Evolutionary conservation across 2,888 invertebrate species (phyloP).

Genomic region (Caenorhabditis panamensis): DNA sequence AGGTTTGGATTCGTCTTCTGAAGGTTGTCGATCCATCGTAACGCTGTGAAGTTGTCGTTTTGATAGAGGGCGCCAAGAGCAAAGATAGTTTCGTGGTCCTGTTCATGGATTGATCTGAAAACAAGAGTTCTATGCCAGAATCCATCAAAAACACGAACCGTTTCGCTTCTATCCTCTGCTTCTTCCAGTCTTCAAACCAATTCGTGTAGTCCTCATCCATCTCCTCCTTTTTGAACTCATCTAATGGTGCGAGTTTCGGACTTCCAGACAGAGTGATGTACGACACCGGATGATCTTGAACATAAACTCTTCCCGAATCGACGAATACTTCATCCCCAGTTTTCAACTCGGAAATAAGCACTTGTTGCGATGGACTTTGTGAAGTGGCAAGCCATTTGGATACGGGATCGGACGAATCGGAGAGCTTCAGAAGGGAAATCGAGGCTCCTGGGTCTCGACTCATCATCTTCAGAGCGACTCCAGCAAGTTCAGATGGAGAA

Average conservation of each 20-base stretch:
- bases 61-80: slow-evolving; percentile 65
- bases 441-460: slow-evolving; percentile 77
- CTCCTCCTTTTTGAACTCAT: slow-evolving; percentile 72
- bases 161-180: slow-evolving; percentile 39
- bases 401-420: slow-evolving; percentile 41
- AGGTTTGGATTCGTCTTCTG: slow-evolving; percentile 61
- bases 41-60: slow-evolving; percentile 61
- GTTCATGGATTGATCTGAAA: slow-evolving; percentile 74
- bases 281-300: slow-evolving; percentile 68
- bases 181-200: slow-evolving; percentile 70
- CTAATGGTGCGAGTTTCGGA: slow-evolving; percentile 30
- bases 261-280: slow-evolving; percentile 71
- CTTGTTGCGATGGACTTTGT: slow-evolving; percentile 75
- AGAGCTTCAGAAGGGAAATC: slow-evolving; percentile 69
- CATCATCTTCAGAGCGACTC: slow-evolving; percentile 79
- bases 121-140: neutral
- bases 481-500: slow-evolving; percentile 74
- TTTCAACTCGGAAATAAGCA: slow-evolving; percentile 64
- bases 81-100: slow-evolving; percentile 74
- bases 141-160: slow-evolving; percentile 5
- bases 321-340: slow-evolving; percentile 68
- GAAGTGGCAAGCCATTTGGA: slow-evolving; percentile 76
- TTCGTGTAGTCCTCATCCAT: slow-evolving; percentile 62
- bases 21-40: slow-evolving; percentile 64
- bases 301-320: slow-evolving; percentile 77